A percentile compares a stretch with the other conserved stretches of the same genome.
Evolutionary conservation across 2,888 invertebrate species (phyloP).

Genomic region (Deilephila elpenor): DNA sequence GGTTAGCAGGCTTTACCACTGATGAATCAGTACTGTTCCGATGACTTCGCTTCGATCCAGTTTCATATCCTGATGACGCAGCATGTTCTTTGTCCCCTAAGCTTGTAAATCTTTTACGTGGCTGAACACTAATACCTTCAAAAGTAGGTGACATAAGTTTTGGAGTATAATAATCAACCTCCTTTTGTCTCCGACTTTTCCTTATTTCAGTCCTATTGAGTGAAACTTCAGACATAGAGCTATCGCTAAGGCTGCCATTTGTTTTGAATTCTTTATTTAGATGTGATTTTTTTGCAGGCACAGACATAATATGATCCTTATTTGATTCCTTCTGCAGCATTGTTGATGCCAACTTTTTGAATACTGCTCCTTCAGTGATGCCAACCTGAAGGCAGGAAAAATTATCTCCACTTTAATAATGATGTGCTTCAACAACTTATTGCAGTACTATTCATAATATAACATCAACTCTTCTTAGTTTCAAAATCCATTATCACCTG

Average conservation of each 20-base stretch:
- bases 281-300: conserved; percentile 56
- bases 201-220: conserved; percentile 60
- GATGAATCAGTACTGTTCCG: conserved; percentile 55
- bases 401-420: conserved; percentile 84
- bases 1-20: conserved; percentile 56
- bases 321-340: conserved; percentile 74
- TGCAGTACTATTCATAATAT: conserved; percentile 62
- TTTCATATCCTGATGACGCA: conserved; percentile 71
- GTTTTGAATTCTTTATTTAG: conserved; percentile 56
- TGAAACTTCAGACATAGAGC: conserved; percentile 70
- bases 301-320: conserved; percentile 65
- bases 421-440: conserved; percentile 78
- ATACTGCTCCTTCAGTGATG: conserved; percentile 83
- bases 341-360: conserved; percentile 79
- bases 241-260: conserved; percentile 74
- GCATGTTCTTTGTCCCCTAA: conserved; percentile 67
- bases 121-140: conserved; percentile 54
- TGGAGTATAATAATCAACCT: conserved; percentile 54
- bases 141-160: conserved; percentile 53
- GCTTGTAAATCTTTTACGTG: conserved; percentile 66
- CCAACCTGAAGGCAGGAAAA: conserved; percentile 85
- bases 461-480: conserved; percentile 79
- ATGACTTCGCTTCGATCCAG: conserved; percentile 63
- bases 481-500: conserved; percentile 76
- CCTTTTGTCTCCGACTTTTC: conserved; percentile 59